Base-by-base conservation (phyloP, 1,140 invertebrate species). In the Heliconius eleuchia region DNA sequence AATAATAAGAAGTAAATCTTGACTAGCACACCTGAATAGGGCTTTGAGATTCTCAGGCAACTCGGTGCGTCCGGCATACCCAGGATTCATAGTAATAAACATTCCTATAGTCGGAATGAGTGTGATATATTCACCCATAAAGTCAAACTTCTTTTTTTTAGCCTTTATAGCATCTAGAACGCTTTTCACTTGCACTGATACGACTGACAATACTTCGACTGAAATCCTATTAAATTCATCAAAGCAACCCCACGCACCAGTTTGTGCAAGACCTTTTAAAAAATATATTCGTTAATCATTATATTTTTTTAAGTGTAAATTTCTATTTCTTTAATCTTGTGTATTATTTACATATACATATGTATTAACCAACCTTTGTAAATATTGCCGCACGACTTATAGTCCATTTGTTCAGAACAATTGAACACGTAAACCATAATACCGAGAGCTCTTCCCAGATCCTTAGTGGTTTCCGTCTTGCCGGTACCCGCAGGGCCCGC, bases 341-440 rank as follows among this genome's bases (percentile, higher is more conserved):
- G 50, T 52, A 9, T n/a, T 18, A 19, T n/a, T 57, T n/a, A 77
- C 4, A 72, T 72, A 52, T 72, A 77, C 11, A 72, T 77, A 52
- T 72, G 8, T 52, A 71, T 77, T 30, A 77, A 52, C 42, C 6
- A 42, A 92, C 94, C 96, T 96, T 97, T 99, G 92, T 98, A 98
- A 89, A 99, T 99, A 91, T 98, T 98, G 55, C 97, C 98, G 86
- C 97, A 97, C 8, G 98, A 99, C 95, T 98, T 98, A 92, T 99
- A 99, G 93, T 99, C 98, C 98, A 99, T 99, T 95, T 99, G 98
- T 91, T 99, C 98, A 0, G 98, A 99, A 91, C 98, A 99, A 91
- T 99, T 99, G 94, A 99, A 99, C 0, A 99, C 98, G 86, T 99
- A 99, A 0, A 99, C 98, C 98, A 99, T 98, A 85, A 98, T 97